phyloP scores from a whole-genome alignment of 2,113 vertebrate species.

The Mus spicilegus region DNA sequence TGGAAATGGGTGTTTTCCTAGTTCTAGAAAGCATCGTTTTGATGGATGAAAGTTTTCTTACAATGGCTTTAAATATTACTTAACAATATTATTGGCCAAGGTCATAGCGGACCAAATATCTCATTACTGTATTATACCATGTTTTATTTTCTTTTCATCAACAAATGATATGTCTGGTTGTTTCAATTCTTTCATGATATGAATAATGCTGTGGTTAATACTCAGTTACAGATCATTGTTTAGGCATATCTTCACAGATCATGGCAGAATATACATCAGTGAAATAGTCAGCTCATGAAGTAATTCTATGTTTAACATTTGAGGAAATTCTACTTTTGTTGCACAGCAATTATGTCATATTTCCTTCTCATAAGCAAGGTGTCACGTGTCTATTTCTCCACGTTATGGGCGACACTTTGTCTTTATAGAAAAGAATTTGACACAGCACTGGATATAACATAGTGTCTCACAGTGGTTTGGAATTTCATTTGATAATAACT shows the following conservation, averaged over 20 bases:
- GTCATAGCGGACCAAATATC: not conserved
- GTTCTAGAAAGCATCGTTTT: not conserved
- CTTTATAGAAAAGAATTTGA: not conserved
- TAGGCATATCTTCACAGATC: not conserved
- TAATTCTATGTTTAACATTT: not conserved
- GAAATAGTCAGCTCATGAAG: not conserved
- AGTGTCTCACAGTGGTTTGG: not conserved
- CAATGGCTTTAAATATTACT: not conserved
- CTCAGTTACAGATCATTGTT: not conserved
- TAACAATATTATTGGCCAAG: not conserved
- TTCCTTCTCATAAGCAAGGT: not conserved
- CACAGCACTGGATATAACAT: not conserved
- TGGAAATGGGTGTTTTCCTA: not conserved
- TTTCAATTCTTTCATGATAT: not conserved
- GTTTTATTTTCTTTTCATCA: not conserved
- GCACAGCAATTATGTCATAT: not conserved
- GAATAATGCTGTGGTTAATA: not conserved
- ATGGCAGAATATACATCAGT: not conserved
- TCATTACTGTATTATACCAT: not conserved
- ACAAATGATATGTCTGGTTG: not conserved
- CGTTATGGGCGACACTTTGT: not conserved
- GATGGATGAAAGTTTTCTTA: not conserved
- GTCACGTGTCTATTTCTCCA: not conserved
- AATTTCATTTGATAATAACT: not conserved
- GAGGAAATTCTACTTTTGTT: not conserved